A percentile compares a stretch with the other conserved stretches of the same genome.
These are phyloP conservation scores for Cancer borealis DNA, from an alignment of 2,888 invertebrate species.

Conservation along the genomic window DNA sequence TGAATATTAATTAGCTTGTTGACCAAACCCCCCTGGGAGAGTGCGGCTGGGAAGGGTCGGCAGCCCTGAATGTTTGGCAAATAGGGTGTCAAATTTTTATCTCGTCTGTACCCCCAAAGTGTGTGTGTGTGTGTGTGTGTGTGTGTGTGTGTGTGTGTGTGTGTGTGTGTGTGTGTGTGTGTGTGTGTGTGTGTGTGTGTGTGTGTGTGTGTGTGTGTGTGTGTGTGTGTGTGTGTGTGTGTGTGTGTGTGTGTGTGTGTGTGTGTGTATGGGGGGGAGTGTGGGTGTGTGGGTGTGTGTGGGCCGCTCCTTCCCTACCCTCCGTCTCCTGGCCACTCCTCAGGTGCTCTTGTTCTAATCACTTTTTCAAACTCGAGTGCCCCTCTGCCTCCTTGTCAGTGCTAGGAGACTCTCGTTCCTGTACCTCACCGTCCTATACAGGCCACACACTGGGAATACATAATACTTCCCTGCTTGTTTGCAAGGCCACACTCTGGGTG, in stretches of 20 bases:
- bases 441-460: background rate
- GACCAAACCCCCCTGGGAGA: constrained; percentile 36
- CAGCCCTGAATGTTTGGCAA: constrained; percentile 46
- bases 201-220: too few relatives aligned
- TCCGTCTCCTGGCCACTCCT: background rate
- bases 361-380: background rate
- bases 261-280: too few relatives aligned
- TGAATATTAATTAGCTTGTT: constrained; percentile 56
- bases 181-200: too few relatives aligned
- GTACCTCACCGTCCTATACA: background rate
- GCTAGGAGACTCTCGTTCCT: background rate
- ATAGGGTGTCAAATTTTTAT: constrained; percentile 44
- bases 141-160: too few relatives aligned
- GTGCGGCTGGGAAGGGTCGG: background rate
- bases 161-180: too few relatives aligned
- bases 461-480: background rate
- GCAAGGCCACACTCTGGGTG: background rate
- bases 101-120: background rate
- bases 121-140: constrained; percentile 33
- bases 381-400: background rate
- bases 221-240: too few relatives aligned
- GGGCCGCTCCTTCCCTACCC: background rate
- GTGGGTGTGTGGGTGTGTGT: too few relatives aligned
- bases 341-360: constrained; percentile 8
- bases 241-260: too few relatives aligned